Conservation (phyloP, 2,888 invertebrate species). For the Druceiella hillmani region DNA sequence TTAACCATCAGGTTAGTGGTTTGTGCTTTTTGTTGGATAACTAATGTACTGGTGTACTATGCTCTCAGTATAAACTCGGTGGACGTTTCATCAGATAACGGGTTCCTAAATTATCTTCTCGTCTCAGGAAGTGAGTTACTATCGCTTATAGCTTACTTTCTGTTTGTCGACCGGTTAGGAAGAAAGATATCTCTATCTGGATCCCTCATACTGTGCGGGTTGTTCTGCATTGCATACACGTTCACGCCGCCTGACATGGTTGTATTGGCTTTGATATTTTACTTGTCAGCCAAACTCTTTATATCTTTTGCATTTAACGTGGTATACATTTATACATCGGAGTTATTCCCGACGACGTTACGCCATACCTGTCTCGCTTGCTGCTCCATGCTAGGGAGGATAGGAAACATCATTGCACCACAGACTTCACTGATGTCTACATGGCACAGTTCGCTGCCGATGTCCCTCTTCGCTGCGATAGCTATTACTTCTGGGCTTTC, state of each 20-base stretch:
- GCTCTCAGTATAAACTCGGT: conserved; percentile 62
- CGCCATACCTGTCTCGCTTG: conserved; percentile 4
- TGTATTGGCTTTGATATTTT: background rate
- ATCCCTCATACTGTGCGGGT: no score
- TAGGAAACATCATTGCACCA: conserved; percentile 27
- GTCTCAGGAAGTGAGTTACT: conserved; percentile 49
- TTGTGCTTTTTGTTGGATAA: conserved; percentile 60
- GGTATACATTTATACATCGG: background rate
- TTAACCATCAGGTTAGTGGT: conserved; percentile 28
- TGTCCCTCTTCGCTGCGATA: conserved; percentile 37
- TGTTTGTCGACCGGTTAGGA: conserved; percentile 50
- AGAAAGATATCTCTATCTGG: conserved; percentile 44
- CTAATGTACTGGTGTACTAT: conserved; percentile 61
- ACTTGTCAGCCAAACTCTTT: background rate
- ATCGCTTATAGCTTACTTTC: conserved; percentile 48
- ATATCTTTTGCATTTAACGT: background rate
- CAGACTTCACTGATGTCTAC: background rate
- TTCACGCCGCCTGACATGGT: no score
- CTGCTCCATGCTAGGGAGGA: conserved; percentile 11
- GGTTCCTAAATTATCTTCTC: conserved; percentile 46
- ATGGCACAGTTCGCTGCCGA: conserved; percentile 30
- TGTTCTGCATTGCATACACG: no score
- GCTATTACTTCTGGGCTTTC: conserved; percentile 34
- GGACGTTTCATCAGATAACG: conserved; percentile 52
- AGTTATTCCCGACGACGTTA: conserved; percentile 2